A percentile compares a stretch with the other conserved stretches of the same genome.
Evolutionary conservation across 2,888 invertebrate genomes (phyloP).

Genomic region (Scaeva pyrastri): DNA sequence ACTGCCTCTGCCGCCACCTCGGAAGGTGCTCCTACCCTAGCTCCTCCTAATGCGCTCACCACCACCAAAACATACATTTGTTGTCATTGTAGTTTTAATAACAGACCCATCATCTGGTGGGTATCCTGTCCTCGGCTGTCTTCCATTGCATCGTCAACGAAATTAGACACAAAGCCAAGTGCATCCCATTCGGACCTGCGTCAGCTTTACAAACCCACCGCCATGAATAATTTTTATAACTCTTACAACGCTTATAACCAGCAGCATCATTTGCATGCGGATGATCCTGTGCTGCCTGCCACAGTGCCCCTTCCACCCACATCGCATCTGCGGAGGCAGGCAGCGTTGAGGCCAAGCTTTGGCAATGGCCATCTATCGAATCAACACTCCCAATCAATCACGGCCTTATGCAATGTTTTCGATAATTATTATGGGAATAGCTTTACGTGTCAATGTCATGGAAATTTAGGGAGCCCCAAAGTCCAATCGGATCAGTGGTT

Average conservation of each 20-base stretch:
- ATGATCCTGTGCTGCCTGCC: conserved; percentile 75
- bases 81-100: conserved; percentile 82
- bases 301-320: conserved; percentile 70
- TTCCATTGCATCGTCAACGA: conserved; percentile 78
- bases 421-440: conserved; percentile 72
- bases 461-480: conserved; percentile 42
- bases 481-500: conserved; percentile 57
- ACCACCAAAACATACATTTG: conserved; percentile 80
- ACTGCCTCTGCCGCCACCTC: conserved; percentile 54
- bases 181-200: conserved; percentile 69
- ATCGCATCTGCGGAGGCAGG: conserved; percentile 67
- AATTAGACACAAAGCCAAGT: conserved; percentile 68
- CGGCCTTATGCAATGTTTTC: conserved; percentile 77
- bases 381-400: conserved; percentile 77
- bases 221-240: conserved; percentile 69
- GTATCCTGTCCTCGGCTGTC: conserved; percentile 83
- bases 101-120: conserved; percentile 83
- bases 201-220: conserved; percentile 65
- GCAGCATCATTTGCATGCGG: conserved; percentile 76
- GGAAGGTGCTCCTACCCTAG: conserved; percentile 42
- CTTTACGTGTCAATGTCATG: conserved; percentile 71
- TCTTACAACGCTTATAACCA: conserved; percentile 68
- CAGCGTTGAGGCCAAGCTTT: conserved; percentile 58
- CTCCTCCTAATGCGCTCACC: conserved; percentile 75
- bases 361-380: conserved; percentile 66